Conservation (phyloP, 2,888 invertebrate species). For the Drosophila ezoana region DNA sequence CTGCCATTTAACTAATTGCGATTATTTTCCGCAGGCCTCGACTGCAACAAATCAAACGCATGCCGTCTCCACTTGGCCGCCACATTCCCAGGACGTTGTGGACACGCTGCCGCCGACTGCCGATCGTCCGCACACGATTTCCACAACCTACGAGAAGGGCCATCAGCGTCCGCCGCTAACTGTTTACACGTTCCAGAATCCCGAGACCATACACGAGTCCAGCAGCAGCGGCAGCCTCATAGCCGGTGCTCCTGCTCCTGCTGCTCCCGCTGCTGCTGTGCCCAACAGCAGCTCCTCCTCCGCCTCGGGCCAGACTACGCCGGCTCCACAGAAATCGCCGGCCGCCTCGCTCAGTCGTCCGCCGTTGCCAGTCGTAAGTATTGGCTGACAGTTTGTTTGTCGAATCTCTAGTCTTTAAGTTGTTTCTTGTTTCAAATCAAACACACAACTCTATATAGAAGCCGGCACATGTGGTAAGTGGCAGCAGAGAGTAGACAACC, state of each 20-base stretch:
- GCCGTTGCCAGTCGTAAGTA: conserved; percentile 90
- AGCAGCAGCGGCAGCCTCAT: conserved; percentile 57
- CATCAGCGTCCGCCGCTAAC: conserved; percentile 94
- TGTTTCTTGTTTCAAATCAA: conserved; percentile 51
- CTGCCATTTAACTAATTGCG: conserved; percentile 6
- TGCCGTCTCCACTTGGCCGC: conserved; percentile 85
- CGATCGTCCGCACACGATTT: conserved; percentile 96
- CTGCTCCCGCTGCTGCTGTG: conserved; percentile 10
- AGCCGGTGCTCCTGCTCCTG: conserved; percentile 5
- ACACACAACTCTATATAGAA: conserved; percentile 61
- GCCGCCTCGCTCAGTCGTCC: conserved; percentile 87
- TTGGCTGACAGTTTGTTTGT: not conserved
- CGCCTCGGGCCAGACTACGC: conserved; percentile 78
- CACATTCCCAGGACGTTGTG: conserved; percentile 85
- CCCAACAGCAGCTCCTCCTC: conserved; percentile 27
- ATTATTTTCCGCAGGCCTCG: conserved; percentile 85
- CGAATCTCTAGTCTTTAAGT: conserved; percentile 47
- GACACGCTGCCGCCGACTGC: conserved; percentile 86
- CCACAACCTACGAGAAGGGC: conserved; percentile 94
- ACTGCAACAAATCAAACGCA: conserved; percentile 84
- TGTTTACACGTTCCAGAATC: conserved; percentile 94
- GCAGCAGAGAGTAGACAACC: conserved; percentile 35
- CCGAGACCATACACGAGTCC: conserved; percentile 86
- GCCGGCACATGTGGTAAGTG: conserved; percentile 83
- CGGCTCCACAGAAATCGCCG: conserved; percentile 85